Percentiles rank a stretch among this genome's conserved stretches.
Conservation (phyloP, 2,113 vertebrate species). For the Coracopsis vasa region DNA sequence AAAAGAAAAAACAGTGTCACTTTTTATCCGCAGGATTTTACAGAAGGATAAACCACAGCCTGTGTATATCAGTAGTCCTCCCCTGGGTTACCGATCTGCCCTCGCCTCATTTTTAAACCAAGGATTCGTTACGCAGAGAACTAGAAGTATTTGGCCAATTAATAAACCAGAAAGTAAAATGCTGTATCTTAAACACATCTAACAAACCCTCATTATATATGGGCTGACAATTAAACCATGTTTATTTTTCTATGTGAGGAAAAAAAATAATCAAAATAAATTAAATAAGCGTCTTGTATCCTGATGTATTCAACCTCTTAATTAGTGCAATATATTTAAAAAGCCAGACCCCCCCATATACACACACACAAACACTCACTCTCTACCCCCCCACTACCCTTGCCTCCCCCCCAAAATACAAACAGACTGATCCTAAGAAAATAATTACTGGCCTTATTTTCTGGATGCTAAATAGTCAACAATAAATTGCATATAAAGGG, state of each 20-base stretch:
- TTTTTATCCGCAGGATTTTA: constrained; percentile 29
- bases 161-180: constrained; percentile 47
- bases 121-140: background rate
- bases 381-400: too few species aligned
- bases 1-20: background rate
- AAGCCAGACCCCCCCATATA: background rate
- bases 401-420: background rate
- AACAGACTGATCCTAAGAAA: background rate
- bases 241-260: background rate
- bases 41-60: constrained; percentile 21
- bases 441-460: constrained; percentile 34
- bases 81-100: background rate
- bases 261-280: background rate
- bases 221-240: background rate
- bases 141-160: constrained; percentile 19
- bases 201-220: constrained; percentile 13
- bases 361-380: background rate
- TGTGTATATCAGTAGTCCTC: background rate
- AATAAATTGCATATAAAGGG: constrained; percentile 25
- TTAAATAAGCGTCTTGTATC: background rate
- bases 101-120: constrained; percentile 29
- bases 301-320: background rate
- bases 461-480: constrained; percentile 12
- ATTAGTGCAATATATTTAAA: background rate
- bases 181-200: background rate